Percentiles rank a stretch among this genome's conserved stretches.
Conservation (phyloP, 2,888 invertebrate species). For the Himalopsyche anomala region DNA sequence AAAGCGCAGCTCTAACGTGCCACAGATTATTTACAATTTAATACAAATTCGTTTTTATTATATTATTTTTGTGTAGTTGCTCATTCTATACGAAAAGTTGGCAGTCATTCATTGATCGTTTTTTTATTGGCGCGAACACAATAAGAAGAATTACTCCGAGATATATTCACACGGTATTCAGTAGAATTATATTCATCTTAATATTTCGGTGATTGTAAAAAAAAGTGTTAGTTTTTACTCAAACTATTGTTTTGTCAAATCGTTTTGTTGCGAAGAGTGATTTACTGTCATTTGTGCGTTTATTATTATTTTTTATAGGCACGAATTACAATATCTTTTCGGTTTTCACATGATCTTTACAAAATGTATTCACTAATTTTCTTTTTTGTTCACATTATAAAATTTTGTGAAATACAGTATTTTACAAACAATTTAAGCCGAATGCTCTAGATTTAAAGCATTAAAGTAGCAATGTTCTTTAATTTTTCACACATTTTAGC, state of each 20-base stretch:
- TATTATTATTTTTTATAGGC: not conserved
- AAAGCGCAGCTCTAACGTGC: not conserved
- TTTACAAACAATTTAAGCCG: too few relatives aligned
- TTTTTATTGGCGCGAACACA: not conserved
- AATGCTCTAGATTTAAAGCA: not conserved
- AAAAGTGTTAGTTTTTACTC: not conserved
- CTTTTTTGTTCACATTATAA: too few relatives aligned
- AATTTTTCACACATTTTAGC: not conserved
- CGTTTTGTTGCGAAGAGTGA: not conserved
- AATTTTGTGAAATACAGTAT: too few relatives aligned
- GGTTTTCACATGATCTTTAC: not conserved
- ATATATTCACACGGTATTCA: not conserved
- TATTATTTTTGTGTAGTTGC: not conserved
- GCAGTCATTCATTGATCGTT: not conserved
- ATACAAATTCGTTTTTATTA: constrained; percentile 27
- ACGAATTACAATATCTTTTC: not conserved
- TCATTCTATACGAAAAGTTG: not conserved
- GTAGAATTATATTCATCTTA: not conserved
- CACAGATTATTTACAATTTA: not conserved
- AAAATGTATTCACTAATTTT: not conserved
- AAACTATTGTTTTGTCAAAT: not conserved
- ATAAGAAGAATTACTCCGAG: not conserved
- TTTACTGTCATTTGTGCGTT: not conserved
- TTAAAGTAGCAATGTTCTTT: not conserved
- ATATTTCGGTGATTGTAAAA: not conserved